Evolutionary conservation across 2,797 vertebrate genomes (phyloP).

Genomic region (Neosilurus mollespiculum): DNA sequence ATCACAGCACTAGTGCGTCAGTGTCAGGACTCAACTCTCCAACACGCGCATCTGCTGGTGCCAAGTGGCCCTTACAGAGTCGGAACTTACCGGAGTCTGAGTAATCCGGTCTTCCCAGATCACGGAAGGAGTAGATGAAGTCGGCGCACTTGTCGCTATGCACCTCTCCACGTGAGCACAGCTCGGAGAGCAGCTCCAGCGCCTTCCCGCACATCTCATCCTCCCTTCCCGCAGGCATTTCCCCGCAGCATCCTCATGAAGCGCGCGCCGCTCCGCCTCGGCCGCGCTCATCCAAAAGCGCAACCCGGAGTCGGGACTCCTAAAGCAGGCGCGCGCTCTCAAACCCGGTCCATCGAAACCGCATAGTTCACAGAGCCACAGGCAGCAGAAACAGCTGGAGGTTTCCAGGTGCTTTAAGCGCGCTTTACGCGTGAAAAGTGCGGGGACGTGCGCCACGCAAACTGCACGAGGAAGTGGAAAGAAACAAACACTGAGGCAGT

Average conservation of each 20-base stretch:
- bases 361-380: not conserved
- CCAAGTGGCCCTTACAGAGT: not conserved
- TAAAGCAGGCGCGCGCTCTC: constrained; percentile 1
- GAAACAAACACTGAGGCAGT: not conserved
- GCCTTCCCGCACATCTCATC: constrained; percentile 98
- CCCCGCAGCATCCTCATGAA: constrained; percentile 95
- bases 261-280: constrained; percentile 60
- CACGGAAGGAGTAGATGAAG: constrained; percentile 94
- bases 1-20: not conserved
- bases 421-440: not conserved
- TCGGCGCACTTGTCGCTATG: constrained; percentile 92
- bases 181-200: constrained; percentile 92
- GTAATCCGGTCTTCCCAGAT: constrained; percentile 88
- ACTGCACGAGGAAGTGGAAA: constrained; percentile 2
- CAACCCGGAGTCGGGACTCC: constrained; percentile 31
- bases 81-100: constrained; percentile 86
- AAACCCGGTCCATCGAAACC: not conserved
- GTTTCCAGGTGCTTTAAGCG: too few relatives aligned
- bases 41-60: not conserved
- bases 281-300: constrained; percentile 48
- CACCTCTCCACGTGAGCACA: constrained; percentile 92
- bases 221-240: constrained; percentile 98
- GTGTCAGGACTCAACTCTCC: not conserved
- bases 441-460: constrained; percentile 19
- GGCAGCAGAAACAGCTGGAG: too few relatives aligned